Conservation (phyloP, 2,797 vertebrate genomes). For the Melanogrammus aeglefinus region DNA sequence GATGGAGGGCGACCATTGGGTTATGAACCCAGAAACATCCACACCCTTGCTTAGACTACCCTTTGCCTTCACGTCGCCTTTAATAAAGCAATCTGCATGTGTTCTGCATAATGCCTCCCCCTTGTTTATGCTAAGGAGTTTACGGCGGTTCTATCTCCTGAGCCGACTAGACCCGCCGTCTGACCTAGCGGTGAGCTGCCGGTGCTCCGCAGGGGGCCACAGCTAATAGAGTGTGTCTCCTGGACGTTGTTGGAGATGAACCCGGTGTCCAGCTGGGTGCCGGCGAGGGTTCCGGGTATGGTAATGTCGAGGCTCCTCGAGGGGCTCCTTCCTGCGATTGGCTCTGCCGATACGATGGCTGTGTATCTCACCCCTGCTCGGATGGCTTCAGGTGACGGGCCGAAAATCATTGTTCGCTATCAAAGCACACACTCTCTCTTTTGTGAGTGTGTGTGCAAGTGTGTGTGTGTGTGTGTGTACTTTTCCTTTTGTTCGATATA, state of each 20-base stretch:
- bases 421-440: neutral
- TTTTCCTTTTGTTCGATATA: slow-evolving; percentile 36
- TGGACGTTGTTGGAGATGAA: neutral
- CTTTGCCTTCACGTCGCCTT: too few relatives aligned
- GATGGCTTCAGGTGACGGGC: slow-evolving; percentile 47
- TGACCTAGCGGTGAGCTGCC: too few relatives aligned
- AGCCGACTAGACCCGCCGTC: too few relatives aligned
- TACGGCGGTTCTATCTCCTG: too few relatives aligned
- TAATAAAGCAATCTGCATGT: too few relatives aligned
- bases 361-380: slow-evolving; percentile 54
- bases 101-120: too few relatives aligned
- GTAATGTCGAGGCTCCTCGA: slow-evolving; percentile 43
- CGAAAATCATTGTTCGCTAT: slow-evolving; percentile 46
- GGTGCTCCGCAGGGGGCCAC: too few relatives aligned
- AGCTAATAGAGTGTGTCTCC: neutral
- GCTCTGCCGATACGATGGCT: slow-evolving; percentile 42
- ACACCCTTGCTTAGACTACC: too few relatives aligned
- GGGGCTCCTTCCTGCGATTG: slow-evolving; percentile 42
- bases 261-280: slow-evolving; percentile 13
- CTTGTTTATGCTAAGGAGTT: too few relatives aligned
- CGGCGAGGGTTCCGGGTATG: slow-evolving; percentile 25
- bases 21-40: too few relatives aligned
- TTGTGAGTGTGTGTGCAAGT: too few relatives aligned
- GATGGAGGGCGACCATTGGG: too few relatives aligned
- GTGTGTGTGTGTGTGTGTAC: slow-evolving; percentile 16